These are phyloP conservation scores for Drosophila acutilabella DNA, from an alignment of 2,888 invertebrate species.

Conservation along the genomic window DNA sequence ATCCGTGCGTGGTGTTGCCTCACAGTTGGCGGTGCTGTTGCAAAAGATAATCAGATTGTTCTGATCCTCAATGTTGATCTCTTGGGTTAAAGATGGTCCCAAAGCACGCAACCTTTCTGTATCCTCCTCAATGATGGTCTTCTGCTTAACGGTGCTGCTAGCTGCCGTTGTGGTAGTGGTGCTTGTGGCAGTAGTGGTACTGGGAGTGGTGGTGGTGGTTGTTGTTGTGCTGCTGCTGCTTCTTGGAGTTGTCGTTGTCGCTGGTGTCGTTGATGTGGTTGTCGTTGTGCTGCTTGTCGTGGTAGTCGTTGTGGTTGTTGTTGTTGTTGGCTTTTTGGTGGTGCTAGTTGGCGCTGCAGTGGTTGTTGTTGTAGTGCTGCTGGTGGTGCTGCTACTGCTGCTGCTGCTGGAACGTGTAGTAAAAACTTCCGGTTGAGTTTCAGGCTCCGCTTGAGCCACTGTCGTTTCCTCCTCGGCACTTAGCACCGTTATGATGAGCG, in stretches of 20 bases:
- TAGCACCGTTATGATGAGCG: constrained; percentile 81
- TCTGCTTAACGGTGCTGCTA: constrained; percentile 35
- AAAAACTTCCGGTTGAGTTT: neutral
- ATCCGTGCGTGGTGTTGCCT: constrained; percentile 57
- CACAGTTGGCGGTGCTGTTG: constrained; percentile 83
- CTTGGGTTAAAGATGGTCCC: constrained; percentile 76
- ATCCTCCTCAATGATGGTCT: constrained; percentile 75
- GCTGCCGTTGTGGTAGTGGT: constrained; percentile 31
- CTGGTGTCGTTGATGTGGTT: constrained; percentile 14
- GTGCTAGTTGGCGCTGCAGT: constrained; percentile 12
- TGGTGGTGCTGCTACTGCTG: constrained; percentile 12
- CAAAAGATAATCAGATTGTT: constrained; percentile 83
- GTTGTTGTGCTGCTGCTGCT: constrained; percentile 22
- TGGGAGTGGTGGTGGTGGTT: constrained; percentile 24
- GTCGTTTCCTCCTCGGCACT: constrained; percentile 79
- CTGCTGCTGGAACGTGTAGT: constrained; percentile 10
- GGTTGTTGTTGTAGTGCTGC: constrained; percentile 14
- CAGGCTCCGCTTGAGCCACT: constrained; percentile 25
- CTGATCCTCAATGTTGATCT: constrained; percentile 81
- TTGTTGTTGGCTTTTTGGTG: constrained; percentile 16
- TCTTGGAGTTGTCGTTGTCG: constrained; percentile 27
- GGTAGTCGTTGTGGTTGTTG: constrained; percentile 17
- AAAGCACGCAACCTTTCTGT: constrained; percentile 73
- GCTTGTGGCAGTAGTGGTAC: constrained; percentile 33
- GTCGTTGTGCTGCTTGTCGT: constrained; percentile 10